Conservation (phyloP, 2,113 vertebrate species). For the Anguilla japonica region DNA sequence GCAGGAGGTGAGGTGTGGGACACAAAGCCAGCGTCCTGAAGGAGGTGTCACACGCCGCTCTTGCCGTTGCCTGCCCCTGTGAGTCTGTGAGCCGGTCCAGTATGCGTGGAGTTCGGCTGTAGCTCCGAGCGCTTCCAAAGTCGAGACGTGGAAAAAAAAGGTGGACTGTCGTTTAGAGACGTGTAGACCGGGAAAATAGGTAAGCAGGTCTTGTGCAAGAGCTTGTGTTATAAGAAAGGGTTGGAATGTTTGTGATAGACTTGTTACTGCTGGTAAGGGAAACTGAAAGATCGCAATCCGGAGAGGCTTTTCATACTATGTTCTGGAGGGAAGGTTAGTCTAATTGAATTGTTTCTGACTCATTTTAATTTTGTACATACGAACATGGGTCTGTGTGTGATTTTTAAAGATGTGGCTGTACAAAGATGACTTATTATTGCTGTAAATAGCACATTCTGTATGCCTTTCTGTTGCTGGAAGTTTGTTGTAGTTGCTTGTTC, state of each 20-base stretch:
- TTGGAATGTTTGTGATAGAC: not conserved
- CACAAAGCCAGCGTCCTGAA: not conserved
- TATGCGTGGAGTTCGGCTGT: not conserved
- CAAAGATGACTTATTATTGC: not conserved
- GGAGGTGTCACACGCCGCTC: not conserved
- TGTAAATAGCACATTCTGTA: not conserved
- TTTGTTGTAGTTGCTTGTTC: not conserved
- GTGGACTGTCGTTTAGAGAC: not conserved
- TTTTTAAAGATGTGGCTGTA: not conserved
- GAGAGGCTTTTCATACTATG: not conserved
- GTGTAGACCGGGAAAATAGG: not conserved
- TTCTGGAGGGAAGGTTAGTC: not conserved
- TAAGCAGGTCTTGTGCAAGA: slow-evolving; percentile 12
- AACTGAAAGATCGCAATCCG: not conserved
- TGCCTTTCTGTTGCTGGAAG: not conserved
- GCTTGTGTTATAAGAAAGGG: not conserved
- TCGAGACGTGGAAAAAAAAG: not conserved
- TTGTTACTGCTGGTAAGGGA: not conserved
- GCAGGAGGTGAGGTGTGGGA: slow-evolving; percentile 22
- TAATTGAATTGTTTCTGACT: not conserved
- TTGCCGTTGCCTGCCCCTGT: not conserved
- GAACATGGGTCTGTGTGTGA: not conserved
- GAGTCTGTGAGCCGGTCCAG: not conserved
- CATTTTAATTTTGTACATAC: not conserved
- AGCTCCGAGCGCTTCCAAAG: not conserved